These are phyloP conservation scores for Huso huso DNA, from an alignment of 2,797 vertebrate species.

Conservation along the genomic window DNA sequence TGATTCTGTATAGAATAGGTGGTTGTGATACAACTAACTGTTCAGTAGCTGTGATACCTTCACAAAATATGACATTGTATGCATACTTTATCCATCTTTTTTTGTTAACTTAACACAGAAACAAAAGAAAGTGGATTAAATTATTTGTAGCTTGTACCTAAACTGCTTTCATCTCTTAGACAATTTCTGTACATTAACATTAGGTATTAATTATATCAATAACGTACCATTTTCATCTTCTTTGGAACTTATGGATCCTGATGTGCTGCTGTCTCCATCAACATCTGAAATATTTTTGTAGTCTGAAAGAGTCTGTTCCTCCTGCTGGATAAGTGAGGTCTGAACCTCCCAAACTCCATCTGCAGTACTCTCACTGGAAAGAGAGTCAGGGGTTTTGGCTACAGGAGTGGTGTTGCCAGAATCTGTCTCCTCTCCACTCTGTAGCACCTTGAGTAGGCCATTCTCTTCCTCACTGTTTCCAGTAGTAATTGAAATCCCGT, in stretches of 20 bases:
- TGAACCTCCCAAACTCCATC: slow-evolving; percentile 50
- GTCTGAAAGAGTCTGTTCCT: slow-evolving; percentile 42
- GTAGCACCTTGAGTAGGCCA: slow-evolving; percentile 37
- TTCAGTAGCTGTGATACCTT: too few relatives aligned
- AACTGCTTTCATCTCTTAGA: too few relatives aligned
- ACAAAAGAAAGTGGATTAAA: too few relatives aligned
- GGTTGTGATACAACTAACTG: too few relatives aligned
- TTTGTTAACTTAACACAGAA: too few relatives aligned
- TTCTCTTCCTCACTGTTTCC: slow-evolving; percentile 43
- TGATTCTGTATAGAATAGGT: too few relatives aligned
- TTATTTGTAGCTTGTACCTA: too few relatives aligned
- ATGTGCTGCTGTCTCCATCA: slow-evolving; percentile 52
- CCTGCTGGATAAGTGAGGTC: slow-evolving; percentile 29
- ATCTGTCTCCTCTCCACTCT: slow-evolving; percentile 42
- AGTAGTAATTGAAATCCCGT: slow-evolving; percentile 30
- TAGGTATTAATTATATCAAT: not conserved
- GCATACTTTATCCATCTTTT: too few relatives aligned
- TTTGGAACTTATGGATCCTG: slow-evolving; percentile 52
- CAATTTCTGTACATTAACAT: too few relatives aligned
- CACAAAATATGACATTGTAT: too few relatives aligned
- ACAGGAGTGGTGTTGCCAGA: slow-evolving; percentile 44
- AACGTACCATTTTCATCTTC: slow-evolving; percentile 72
- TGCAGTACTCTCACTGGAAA: slow-evolving; percentile 46
- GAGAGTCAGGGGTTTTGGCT: slow-evolving; percentile 48
- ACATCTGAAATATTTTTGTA: slow-evolving; percentile 40